A percentile compares a stretch with the other conserved stretches of the same genome.
Conservation (phyloP, 2,113 vertebrate genomes). For the Brachyhypopomus gauderio region DNA sequence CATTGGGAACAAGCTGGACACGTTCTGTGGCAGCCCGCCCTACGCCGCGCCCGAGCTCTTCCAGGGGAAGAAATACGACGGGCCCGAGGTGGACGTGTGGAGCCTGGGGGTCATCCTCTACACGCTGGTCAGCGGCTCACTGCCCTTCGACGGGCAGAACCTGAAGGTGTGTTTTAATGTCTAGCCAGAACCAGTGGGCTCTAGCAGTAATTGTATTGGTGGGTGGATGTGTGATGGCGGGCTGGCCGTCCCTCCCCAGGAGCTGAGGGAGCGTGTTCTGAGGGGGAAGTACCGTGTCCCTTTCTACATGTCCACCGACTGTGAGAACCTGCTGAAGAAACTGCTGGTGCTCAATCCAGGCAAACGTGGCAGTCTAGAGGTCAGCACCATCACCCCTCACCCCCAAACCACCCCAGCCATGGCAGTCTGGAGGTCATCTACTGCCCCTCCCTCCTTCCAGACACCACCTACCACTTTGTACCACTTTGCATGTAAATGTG, state of each 20-base stretch:
- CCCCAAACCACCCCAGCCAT: too few relatives aligned
- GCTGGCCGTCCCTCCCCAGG: slow-evolving; percentile 63
- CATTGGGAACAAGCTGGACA: slow-evolving; percentile 88
- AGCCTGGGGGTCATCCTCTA: slow-evolving; percentile 86
- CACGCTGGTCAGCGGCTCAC: slow-evolving; percentile 55
- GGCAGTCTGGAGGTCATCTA: too few relatives aligned
- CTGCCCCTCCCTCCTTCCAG: too few relatives aligned
- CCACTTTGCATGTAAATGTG: too few relatives aligned
- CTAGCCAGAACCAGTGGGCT: background rate
- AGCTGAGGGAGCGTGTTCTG: slow-evolving; percentile 84
- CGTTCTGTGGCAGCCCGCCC: slow-evolving; percentile 88
- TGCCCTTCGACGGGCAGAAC: slow-evolving; percentile 56
- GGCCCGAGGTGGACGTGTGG: slow-evolving; percentile 90
- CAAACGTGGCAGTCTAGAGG: slow-evolving; percentile 86
- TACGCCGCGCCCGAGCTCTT: slow-evolving; percentile 91
- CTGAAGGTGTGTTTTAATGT: slow-evolving; percentile 46
- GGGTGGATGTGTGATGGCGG: too few relatives aligned
- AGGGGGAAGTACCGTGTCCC: slow-evolving; percentile 87
- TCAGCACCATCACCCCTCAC: slow-evolving; percentile 59
- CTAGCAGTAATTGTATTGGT: too few relatives aligned
- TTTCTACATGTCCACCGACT: slow-evolving; percentile 92
- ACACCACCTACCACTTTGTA: too few relatives aligned
- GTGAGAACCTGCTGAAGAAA: slow-evolving; percentile 88
- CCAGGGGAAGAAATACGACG: slow-evolving; percentile 90
- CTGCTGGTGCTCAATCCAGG: slow-evolving; percentile 84